A percentile compares a stretch with the other conserved stretches of the same genome.
These are phyloP conservation scores for Eupeodes latifasciatus DNA, from an alignment of 2,888 invertebrate species.

Conservation along the genomic window DNA sequence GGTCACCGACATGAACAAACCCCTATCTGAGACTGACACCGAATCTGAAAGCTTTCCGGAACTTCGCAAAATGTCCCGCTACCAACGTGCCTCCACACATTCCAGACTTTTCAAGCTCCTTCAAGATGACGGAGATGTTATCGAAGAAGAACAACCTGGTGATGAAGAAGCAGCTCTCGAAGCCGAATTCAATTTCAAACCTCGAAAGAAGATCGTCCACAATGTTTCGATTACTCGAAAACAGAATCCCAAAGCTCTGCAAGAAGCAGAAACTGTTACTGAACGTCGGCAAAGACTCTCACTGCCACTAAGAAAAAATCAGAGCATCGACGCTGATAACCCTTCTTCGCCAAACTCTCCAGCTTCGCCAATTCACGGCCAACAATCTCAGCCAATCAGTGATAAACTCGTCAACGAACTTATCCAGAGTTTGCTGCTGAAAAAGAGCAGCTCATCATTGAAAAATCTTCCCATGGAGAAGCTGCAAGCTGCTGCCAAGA, in stretches of 20 bases:
- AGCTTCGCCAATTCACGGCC: constrained; percentile 82
- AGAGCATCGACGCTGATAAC: constrained; percentile 85
- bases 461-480: constrained; percentile 86
- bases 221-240: constrained; percentile 84
- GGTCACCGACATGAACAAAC: constrained; percentile 89
- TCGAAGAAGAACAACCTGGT: constrained; percentile 78
- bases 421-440: constrained; percentile 86
- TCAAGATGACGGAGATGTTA: constrained; percentile 86
- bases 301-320: constrained; percentile 84
- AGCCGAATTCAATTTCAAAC: constrained; percentile 80
- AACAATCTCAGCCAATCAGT: constrained; percentile 84
- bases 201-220: constrained; percentile 83
- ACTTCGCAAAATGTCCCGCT: constrained; percentile 86
- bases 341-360: constrained; percentile 85
- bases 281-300: constrained; percentile 85
- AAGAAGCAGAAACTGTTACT: constrained; percentile 83
- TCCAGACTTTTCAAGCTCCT: constrained; percentile 88
- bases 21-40: constrained; percentile 88
- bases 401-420: constrained; percentile 86
- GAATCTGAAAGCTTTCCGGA: constrained; percentile 87
- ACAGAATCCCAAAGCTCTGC: constrained; percentile 81
- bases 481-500: constrained; percentile 86
- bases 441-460: constrained; percentile 85
- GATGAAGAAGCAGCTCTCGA: constrained; percentile 78
- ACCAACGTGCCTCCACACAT: constrained; percentile 90